phyloP scores from a whole-genome alignment of 2,797 vertebrate genomes.

The Danio tinwini region DNA sequence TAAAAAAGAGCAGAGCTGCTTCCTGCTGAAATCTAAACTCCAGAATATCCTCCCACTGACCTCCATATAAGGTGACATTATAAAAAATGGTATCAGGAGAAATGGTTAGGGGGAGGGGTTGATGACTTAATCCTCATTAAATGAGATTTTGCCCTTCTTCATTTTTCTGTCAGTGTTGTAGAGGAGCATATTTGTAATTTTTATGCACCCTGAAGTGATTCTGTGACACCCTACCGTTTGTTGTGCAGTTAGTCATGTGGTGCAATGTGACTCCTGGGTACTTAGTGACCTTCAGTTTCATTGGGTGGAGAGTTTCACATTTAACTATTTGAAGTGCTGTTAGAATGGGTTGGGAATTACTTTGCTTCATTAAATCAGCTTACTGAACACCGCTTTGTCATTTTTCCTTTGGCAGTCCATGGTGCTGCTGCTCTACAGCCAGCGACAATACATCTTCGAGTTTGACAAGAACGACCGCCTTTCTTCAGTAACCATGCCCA shows the following conservation, averaged over 20 bases:
- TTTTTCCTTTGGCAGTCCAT: slow-evolving; percentile 85
- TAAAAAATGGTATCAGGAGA: slow-evolving; percentile 47
- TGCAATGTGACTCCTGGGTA: slow-evolving; percentile 57
- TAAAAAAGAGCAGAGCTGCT: slow-evolving; percentile 46
- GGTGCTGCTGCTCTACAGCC: slow-evolving; percentile 96
- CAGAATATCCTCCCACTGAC: slow-evolving; percentile 62
- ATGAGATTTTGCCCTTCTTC: slow-evolving; percentile 53
- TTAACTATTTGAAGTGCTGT: slow-evolving; percentile 56
- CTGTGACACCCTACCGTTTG: slow-evolving; percentile 57
- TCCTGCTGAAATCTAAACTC: slow-evolving; percentile 60
- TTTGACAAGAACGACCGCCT: slow-evolving; percentile 97
- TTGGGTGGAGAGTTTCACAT: slow-evolving; percentile 54
- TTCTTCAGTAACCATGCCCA: slow-evolving; percentile 98
- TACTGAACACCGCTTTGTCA: slow-evolving; percentile 17
- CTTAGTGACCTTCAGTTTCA: slow-evolving; percentile 53
- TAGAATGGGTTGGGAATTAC: slow-evolving; percentile 48
- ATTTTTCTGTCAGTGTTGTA: slow-evolving; percentile 51
- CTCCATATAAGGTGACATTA: slow-evolving; percentile 57
- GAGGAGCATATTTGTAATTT: slow-evolving; percentile 54
- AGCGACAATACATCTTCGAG: slow-evolving; percentile 98
- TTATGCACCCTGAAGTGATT: slow-evolving; percentile 55
- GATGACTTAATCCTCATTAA: slow-evolving; percentile 52
- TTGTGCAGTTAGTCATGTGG: slow-evolving; percentile 56
- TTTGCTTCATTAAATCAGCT: slow-evolving; percentile 49
- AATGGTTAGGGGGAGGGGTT: slow-evolving; percentile 2